These are phyloP conservation scores for rabbit (Oryctolagus cuniculus) DNA, from an alignment of 2,113 vertebrate genomes.

Conservation along the genomic window mOryCun1.1 NC_091439.1:132670001-132670500, in stretches of 20 bases:
- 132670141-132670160: not conserved
- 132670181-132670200: not conserved
- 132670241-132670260: not conserved
- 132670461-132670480: not conserved
- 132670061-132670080: not conserved
- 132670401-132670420: not conserved
- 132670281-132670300: not conserved
- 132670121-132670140: not conserved
- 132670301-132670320: not conserved
- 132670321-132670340: not conserved
- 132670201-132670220: not conserved
- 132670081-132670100: not conserved
- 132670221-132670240: not conserved
- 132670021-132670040: constrained; percentile 20
- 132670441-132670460: not conserved
- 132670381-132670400: not conserved
- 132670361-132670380: too few relatives aligned
- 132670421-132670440: not conserved
- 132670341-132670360: too few relatives aligned
- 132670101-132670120: not conserved
- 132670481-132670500: not conserved
- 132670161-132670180: not conserved
- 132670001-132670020: not conserved
- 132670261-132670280: not conserved
- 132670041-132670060: not conserved